phyloP scores from a whole-genome alignment of 1,140 invertebrate species.

The Halyomorpha halys region DNA sequence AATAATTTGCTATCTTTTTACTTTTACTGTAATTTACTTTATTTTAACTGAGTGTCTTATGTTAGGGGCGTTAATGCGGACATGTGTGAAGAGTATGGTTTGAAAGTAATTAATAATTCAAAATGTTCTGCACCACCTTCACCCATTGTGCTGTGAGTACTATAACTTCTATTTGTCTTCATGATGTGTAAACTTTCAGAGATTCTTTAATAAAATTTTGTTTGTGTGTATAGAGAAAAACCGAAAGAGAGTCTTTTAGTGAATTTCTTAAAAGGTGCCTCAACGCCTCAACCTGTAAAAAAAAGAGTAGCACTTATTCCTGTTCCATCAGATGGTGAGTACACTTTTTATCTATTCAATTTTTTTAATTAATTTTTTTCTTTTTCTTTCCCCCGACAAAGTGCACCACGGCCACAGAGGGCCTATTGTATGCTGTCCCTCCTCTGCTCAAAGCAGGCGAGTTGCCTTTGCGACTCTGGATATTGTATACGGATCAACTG shows the following conservation, averaged over 20 bases:
- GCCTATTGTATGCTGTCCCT: no score
- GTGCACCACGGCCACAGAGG: no score
- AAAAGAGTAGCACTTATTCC: conserved; percentile 16
- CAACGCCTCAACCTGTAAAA: conserved; percentile 10
- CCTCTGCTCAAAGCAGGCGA: no score
- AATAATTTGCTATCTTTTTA: not conserved
- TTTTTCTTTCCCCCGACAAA: no score
- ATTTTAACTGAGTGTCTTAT: no score
- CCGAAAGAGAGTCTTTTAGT: conserved; percentile 16
- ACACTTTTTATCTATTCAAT: not conserved
- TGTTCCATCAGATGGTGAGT: not conserved
- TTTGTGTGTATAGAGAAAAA: conserved; percentile 15
- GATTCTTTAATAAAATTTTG: not conserved
- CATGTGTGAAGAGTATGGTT: not conserved
- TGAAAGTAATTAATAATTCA: not conserved
- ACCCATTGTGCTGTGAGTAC: not conserved
- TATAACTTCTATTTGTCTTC: not conserved
- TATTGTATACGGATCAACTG: no score
- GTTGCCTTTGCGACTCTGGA: no score
- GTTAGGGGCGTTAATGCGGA: not conserved
- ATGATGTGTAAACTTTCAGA: not conserved
- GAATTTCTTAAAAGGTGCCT: conserved; percentile 2
- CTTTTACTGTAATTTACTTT: no score
- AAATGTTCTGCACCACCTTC: not conserved
- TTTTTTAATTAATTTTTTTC: not conserved